These are phyloP conservation scores for Xerus inauris DNA, from an alignment of 2,113 vertebrate genomes.

Conservation along the genomic window DNA sequence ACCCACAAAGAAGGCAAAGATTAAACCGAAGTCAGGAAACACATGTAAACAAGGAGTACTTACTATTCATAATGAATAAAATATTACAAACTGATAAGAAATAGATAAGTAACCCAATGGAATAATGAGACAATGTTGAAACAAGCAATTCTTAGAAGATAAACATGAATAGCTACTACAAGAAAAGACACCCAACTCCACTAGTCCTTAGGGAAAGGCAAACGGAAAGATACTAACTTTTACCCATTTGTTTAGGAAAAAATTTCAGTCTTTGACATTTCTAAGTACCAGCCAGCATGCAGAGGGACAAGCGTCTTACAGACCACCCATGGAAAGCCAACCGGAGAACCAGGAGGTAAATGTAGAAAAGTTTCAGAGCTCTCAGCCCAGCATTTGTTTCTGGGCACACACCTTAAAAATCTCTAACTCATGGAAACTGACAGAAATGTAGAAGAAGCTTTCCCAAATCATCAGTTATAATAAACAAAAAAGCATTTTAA, in stretches of 20 bases:
- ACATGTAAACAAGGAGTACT: background rate
- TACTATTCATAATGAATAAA: background rate
- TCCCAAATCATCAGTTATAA: background rate
- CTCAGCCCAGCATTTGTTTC: background rate
- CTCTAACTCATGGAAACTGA: background rate
- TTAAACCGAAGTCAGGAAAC: background rate
- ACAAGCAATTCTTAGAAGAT: background rate
- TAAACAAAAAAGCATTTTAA: background rate
- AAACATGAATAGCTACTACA: background rate
- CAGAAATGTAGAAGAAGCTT: background rate
- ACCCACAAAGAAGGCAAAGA: background rate
- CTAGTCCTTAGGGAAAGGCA: background rate
- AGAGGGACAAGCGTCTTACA: rapidly evolving
- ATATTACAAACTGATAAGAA: background rate
- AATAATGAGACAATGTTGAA: background rate
- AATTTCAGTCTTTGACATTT: background rate
- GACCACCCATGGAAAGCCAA: rapidly evolving
- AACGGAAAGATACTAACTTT: background rate
- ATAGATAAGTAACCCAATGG: background rate
- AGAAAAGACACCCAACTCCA: background rate
- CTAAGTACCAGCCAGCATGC: background rate
- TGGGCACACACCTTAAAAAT: background rate
- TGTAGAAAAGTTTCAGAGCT: background rate
- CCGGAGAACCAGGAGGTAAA: background rate
- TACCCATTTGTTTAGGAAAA: background rate